Evolutionary conservation across 1,140 invertebrate species (phyloP).

Genomic region (Drosophila rhopaloa): DNA sequence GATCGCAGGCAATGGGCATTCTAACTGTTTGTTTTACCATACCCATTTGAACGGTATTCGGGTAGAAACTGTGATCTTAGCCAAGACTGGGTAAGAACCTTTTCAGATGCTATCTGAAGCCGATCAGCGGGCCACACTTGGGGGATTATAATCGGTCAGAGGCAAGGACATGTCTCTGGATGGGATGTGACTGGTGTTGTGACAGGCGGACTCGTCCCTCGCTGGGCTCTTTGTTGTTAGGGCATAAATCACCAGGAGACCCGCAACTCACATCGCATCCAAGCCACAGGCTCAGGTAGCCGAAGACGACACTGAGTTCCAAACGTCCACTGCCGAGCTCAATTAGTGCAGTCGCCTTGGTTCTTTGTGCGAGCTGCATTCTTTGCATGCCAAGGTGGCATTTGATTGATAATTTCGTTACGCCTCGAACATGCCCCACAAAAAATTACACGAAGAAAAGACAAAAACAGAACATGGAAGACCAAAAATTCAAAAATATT

Average conservation of each 20-base stretch:
- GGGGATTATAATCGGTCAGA: conserved; percentile 40
- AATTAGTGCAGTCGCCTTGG: conserved; percentile 65
- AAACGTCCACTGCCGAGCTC: conserved; percentile 55
- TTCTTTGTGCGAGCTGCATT: conserved; percentile 60
- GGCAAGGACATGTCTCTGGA: conserved; percentile 69
- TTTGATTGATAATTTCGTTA: conserved; percentile 82
- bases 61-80: conserved; percentile 58
- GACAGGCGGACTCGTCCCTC: conserved; percentile 51
- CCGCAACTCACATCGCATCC: conserved; percentile 33
- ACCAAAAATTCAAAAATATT: conserved; percentile 24
- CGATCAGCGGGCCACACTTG: conserved; percentile 40
- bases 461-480: conserved; percentile 47
- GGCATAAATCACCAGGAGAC: conserved; percentile 74
- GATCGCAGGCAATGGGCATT: not conserved
- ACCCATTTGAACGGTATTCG: conserved; percentile 61
- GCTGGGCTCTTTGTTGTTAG: conserved; percentile 44
- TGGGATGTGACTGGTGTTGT: conserved; percentile 63
- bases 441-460: conserved; percentile 9
- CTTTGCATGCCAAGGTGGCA: conserved; percentile 76
- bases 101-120: conserved; percentile 41
- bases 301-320: conserved; percentile 61
- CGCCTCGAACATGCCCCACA: conserved; percentile 64
- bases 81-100: conserved; percentile 10
- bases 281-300: conserved; percentile 63
- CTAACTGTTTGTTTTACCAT: conserved; percentile 51